Conservation (phyloP, 2,888 invertebrate genomes). For the Leucoma salicis region DNA sequence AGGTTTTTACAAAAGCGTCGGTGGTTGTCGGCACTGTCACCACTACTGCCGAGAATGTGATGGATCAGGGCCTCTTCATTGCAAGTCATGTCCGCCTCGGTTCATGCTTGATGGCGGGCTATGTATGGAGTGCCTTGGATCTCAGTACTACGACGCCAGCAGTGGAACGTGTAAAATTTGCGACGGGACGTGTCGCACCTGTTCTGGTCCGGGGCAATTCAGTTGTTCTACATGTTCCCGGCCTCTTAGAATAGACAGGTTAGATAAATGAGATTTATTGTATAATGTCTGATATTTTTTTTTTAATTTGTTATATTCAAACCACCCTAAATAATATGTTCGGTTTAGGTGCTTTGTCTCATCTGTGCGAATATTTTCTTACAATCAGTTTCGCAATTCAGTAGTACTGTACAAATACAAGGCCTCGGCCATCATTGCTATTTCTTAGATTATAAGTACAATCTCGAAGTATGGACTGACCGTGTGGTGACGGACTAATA, state of each 20-base stretch:
- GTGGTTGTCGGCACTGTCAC: conserved; percentile 93
- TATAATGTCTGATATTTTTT: background rate
- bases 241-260: conserved; percentile 85
- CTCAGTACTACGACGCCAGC: conserved; percentile 87
- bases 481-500: no score
- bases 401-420: no score
- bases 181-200: conserved; percentile 83
- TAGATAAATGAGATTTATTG: conserved; percentile 19
- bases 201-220: conserved; percentile 86
- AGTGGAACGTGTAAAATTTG: conserved; percentile 86
- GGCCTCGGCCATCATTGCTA: no score
- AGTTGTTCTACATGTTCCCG: conserved; percentile 85
- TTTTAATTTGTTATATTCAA: no score
- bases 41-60: conserved; percentile 93
- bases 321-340: no score
- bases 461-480: no score
- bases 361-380: no score
- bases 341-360: no score
- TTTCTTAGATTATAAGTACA: no score
- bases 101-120: conserved; percentile 88
- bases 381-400: no score
- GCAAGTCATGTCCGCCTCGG: conserved; percentile 87
- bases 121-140: conserved; percentile 88
- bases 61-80: conserved; percentile 88
- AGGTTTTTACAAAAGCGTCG: conserved; percentile 90